Conservation (phyloP, 2,888 invertebrate species). For the Odontocolon sp. region DNA sequence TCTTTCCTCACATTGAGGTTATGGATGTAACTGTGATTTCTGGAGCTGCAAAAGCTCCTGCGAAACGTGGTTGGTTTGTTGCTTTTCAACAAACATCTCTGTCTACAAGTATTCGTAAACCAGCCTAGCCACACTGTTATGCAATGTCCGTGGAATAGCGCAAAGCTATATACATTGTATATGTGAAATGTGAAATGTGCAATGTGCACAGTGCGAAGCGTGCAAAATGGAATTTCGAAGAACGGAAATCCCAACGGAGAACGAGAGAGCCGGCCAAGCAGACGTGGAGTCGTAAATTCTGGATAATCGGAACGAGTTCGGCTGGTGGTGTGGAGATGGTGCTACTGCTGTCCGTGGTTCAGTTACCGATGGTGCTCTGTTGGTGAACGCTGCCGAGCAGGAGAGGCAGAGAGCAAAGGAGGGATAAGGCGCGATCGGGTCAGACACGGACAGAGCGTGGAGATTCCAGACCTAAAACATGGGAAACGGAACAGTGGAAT, state of each 20-base stretch:
- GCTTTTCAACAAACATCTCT: background rate
- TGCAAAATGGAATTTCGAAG: constrained; percentile 59
- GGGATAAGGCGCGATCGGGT: constrained; percentile 50
- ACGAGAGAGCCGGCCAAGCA: constrained; percentile 21
- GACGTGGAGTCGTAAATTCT: constrained; percentile 61
- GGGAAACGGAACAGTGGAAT: constrained; percentile 17
- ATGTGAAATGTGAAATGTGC: constrained; percentile 29
- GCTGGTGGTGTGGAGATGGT: constrained; percentile 10
- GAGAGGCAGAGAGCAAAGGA: constrained; percentile 28
- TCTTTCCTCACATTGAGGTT: background rate
- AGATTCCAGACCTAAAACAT: background rate
- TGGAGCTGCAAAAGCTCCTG: constrained; percentile 2
- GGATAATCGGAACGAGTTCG: constrained; percentile 64
- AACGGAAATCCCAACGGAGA: constrained; percentile 47
- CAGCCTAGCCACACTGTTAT: no score
- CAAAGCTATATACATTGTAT: no score
- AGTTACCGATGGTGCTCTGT: no score
- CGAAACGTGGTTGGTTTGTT: constrained; percentile 9
- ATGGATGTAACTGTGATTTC: constrained; percentile 8
- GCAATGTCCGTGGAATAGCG: no score
- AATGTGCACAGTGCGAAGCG: constrained; percentile 41
- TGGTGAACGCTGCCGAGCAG: constrained; percentile 10
- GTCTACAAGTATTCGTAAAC: background rate
- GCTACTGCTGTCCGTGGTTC: no score
- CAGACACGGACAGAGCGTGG: constrained; percentile 46